Evolutionary conservation across 2,888 invertebrate genomes (phyloP), one percentile per base, ranked within the genome.

Genomic region (Dryobotodes eremita): DNA sequence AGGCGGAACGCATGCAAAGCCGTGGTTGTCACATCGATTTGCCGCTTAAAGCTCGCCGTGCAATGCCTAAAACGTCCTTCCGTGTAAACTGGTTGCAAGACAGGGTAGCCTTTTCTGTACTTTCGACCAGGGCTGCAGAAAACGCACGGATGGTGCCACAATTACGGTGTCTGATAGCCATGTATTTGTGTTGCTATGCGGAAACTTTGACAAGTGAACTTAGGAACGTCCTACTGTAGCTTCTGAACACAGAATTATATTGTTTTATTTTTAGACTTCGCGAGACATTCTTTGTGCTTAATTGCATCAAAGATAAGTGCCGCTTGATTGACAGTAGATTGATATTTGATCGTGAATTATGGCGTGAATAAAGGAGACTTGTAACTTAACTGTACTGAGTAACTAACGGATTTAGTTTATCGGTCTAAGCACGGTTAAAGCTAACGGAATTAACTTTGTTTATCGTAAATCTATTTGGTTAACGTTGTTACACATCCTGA

Each of bases 11-110:
- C 91, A 92, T 92, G 92, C 93, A 94, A 93, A 93, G 92, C 84
- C 85, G 85, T 85, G 89, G 89, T 91, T 94, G 95, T 94, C 95
- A 94, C 92, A 91, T 92, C 92, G 93, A 93, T 92, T 93, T 91
- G 91, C 93, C 90, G 92, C 91, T 91, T 92, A 92, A 90, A 93
- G 91, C 91, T 86, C 87, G 91, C 91, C 92, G 86, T 89, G 92
- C 87, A 85, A 90, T 92, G 92, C 95, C 94, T 94, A 95, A 95
- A 95, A 94, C 91, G 94, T 95, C 93, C 95, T 95, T 95, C 95
- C 95, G 94, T 91, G 92, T 94, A 95, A 94, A 94, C 95, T 92
- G 93, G 94, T 94, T 93, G 89, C 91, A 87, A 86, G 89, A 90
- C 80, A 92, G 92, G 91, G 92, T 86, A 91, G 88, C 85, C 89